Percentiles rank a stretch among this genome's conserved stretches.
These are phyloP conservation scores for Ceratotherium simum DNA, from an alignment of 2,113 vertebrate species.

Conservation along the genomic window DNA sequence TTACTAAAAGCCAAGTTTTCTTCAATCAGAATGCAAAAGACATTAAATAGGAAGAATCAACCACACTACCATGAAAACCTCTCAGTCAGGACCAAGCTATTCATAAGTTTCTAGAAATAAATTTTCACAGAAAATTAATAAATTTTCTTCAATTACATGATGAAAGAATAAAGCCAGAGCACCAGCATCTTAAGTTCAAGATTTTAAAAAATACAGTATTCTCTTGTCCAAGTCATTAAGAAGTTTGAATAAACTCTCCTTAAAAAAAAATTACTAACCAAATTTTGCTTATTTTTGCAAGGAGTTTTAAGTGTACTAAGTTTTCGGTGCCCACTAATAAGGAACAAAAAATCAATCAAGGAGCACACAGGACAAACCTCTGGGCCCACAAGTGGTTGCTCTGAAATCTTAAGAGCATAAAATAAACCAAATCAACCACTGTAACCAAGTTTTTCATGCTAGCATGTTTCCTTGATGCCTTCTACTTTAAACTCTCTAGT, in stretches of 20 bases:
- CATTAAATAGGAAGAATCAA: not conserved
- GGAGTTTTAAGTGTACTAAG: not conserved
- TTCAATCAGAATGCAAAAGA: not conserved
- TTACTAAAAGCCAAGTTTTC: not conserved
- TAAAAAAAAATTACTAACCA: not conserved
- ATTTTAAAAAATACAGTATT: not conserved
- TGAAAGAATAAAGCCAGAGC: slow-evolving; percentile 22
- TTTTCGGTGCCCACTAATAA: not conserved
- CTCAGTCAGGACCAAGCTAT: not conserved
- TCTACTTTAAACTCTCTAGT: not conserved
- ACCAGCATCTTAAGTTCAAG: not conserved
- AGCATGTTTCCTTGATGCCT: not conserved
- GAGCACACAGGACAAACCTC: not conserved
- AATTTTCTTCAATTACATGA: not conserved
- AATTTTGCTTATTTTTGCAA: not conserved
- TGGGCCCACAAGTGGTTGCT: not conserved
- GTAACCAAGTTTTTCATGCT: not conserved
- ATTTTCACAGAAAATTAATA: slow-evolving; percentile 1
- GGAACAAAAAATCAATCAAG: not conserved
- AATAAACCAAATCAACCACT: not conserved
- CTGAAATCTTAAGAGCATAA: not conserved
- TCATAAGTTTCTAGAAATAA: not conserved
- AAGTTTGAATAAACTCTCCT: not conserved
- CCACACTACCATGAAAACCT: not conserved
- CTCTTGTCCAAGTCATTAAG: slow-evolving; percentile 19